Base-by-base conservation (phyloP, 2,113 vertebrate species). In the Zosterops pallidus region DNA sequence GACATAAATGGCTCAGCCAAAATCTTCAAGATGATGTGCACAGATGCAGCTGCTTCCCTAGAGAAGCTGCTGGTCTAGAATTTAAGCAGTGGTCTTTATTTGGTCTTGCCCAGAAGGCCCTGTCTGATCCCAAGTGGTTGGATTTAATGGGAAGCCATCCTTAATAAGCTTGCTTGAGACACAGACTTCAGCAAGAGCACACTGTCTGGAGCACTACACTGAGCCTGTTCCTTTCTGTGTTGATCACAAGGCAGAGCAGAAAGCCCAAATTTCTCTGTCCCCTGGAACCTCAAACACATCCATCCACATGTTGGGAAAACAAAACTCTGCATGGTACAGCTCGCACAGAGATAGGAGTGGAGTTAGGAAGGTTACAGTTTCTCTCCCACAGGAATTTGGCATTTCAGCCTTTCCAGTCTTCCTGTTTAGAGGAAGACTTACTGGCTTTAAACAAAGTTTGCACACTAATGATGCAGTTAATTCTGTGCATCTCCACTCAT, bases 121-220 rank as follows among this genome's bases (percentile, higher is more conserved):
- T 81, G 60, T 65, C 49, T 91, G 79, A 68, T 39, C 62, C 72
- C 65, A 72, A 82, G 82, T 57, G 62, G 86, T 92, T 71, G 57
- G 44, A 57, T 92, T 97, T 90, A 76, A 72, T 92, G 89, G 70
- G 52, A 84, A 90, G 74, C 92, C 26, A 37, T 78, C 82, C 63
- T 85, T 63, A 82, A 39, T 28, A 64, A 85, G 60, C 35, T 25
- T 79, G 41, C 56, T 65, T 74, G 84, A 86, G 83, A 71, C 72
- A 80, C 2, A 5, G 57, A 42, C 89, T 89, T 86, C 81, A 75
- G 82, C 85, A 95, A 65, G 94, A 94, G 31, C 44, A 14, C 78
- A 47, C 55, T 92, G 65, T 70, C 83, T 81, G 88, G 56, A 90
- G 77, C 64, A 65, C 87, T 86, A 5, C 80, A 44, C 77, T 90